Evolutionary conservation across 2,113 vertebrate species (phyloP).

Genomic region (Piliocolobus tephrosceles): DNA sequence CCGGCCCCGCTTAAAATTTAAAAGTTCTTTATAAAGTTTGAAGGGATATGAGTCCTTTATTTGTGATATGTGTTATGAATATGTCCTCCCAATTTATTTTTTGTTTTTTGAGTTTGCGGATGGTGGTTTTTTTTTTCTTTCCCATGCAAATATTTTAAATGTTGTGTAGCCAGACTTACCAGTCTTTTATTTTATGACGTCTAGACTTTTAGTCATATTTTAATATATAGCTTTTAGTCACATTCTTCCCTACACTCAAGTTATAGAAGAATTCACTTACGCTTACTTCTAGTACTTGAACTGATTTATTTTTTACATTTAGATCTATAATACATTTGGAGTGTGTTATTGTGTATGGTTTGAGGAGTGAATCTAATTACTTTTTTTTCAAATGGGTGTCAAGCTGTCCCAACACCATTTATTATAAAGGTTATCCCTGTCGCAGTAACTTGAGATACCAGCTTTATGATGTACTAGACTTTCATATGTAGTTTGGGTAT

Average conservation of each 20-base stretch:
- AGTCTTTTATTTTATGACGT: not conserved
- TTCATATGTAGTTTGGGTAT: not conserved
- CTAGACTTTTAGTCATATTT: not conserved
- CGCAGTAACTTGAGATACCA: not conserved
- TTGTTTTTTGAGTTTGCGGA: not conserved
- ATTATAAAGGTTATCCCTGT: not conserved
- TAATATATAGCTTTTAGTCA: not conserved
- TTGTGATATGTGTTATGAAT: not conserved
- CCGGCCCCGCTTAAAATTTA: not conserved
- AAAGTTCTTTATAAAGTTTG: not conserved
- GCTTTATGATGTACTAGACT: not conserved
- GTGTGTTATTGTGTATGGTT: not conserved
- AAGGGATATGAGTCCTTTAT: not conserved
- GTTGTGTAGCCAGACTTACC: not conserved
- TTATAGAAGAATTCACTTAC: not conserved
- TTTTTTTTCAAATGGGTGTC: not conserved
- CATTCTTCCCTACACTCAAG: not conserved
- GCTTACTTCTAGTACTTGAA: not conserved
- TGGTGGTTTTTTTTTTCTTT: not conserved
- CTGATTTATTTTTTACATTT: not conserved
- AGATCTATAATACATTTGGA: not conserved
- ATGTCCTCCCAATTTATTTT: not conserved
- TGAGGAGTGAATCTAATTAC: not conserved
- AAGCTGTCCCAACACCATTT: not conserved
- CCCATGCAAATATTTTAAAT: not conserved